A percentile compares a stretch with the other conserved stretches of the same genome.
Conservation (phyloP, 2,113 vertebrate species). For the Salvelinus sp. region DNA sequence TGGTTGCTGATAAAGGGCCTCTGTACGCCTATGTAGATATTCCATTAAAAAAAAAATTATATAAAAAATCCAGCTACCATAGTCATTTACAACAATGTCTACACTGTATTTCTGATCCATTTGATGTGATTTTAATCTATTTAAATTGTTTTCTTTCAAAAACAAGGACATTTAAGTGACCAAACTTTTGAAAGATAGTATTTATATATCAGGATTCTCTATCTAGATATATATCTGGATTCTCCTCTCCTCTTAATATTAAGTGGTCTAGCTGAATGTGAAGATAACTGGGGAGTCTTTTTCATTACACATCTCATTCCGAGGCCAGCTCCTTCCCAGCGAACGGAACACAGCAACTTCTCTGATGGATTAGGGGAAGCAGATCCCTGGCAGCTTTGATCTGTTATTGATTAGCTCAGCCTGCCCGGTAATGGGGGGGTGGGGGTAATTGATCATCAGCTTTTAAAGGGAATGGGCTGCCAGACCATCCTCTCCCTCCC, state of each 20-base stretch:
- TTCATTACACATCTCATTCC: constrained; percentile 56
- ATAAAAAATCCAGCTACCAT: too few species aligned
- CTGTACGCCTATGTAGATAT: too few species aligned
- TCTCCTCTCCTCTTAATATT: constrained; percentile 20
- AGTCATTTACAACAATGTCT: too few species aligned
- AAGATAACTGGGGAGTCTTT: constrained; percentile 48
- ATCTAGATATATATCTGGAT: neutral
- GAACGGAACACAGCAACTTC: neutral
- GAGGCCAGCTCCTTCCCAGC: constrained; percentile 13
- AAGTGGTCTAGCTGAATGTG: constrained; percentile 33
- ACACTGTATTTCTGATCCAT: too few species aligned
- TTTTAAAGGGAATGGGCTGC: constrained; percentile 1
- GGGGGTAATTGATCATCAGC: constrained; percentile 55
- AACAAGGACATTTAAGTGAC: too few species aligned
- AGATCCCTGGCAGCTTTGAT: constrained; percentile 67
- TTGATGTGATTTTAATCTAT: too few species aligned
- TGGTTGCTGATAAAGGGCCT: too few species aligned
- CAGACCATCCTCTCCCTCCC: neutral
- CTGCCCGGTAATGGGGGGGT: constrained; percentile 59
- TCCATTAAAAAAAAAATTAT: too few species aligned
- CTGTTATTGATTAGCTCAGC: constrained; percentile 68
- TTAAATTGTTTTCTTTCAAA: too few species aligned
- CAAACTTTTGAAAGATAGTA: too few species aligned
- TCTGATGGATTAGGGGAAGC: constrained; percentile 57
- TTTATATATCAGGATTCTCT: too few species aligned